phyloP scores from a whole-genome alignment of 1,140 invertebrate genomes.

The Ceratina japonica region DNA sequence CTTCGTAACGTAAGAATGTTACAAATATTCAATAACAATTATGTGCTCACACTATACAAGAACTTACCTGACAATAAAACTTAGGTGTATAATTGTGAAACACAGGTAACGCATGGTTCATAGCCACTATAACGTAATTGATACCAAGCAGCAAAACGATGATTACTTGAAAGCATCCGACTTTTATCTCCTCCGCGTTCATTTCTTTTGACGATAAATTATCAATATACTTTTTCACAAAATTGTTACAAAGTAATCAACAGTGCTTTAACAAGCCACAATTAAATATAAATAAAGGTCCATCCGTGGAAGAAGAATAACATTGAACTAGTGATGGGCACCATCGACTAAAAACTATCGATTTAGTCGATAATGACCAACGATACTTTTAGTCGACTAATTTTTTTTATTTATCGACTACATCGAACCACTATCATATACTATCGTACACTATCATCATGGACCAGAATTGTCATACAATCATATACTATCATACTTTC shows the following conservation, averaged over 20 bases:
- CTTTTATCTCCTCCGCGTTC: constrained; percentile 68
- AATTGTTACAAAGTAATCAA: background rate
- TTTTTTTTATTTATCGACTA: too few species aligned
- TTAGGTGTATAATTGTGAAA: constrained; percentile 78
- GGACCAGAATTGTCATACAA: too few species aligned
- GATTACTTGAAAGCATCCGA: constrained; percentile 77
- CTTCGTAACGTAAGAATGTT: background rate
- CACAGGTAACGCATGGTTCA: constrained; percentile 77
- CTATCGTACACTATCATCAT: too few species aligned
- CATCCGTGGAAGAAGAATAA: background rate
- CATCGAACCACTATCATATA: too few species aligned
- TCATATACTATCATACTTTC: too few species aligned
- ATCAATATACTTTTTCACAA: background rate
- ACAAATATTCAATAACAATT: background rate
- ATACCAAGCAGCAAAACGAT: constrained; percentile 76
- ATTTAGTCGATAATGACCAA: too few species aligned
- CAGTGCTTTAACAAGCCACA: background rate
- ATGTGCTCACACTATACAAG: too few species aligned
- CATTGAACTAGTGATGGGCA: too few species aligned
- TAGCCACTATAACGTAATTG: constrained; percentile 78
- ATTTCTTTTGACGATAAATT: too few species aligned
- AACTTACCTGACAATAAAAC: constrained; percentile 77
- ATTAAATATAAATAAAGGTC: background rate
- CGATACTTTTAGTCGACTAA: too few species aligned
- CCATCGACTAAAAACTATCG: too few species aligned